Evolutionary conservation across 1,140 invertebrate species (phyloP), one percentile per base, ranked within the genome.

Genomic region (Bemisia tabaci): DNA sequence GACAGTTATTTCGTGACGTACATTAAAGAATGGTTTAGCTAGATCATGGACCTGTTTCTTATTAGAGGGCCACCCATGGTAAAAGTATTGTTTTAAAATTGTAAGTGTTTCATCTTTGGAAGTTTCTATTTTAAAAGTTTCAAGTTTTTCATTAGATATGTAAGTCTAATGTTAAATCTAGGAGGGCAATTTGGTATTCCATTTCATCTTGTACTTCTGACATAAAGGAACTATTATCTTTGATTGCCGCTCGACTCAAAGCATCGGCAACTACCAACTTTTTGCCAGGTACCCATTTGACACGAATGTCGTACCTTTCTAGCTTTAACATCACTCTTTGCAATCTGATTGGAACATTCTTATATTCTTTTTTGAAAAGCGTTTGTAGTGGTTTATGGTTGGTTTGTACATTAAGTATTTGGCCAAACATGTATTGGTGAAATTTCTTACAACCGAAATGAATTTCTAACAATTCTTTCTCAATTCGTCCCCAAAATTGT

Each of bases 401-500:
- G 5, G 77, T 74, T 39, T 73, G 72, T 22, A 72, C 63, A 63
- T 81, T 68, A 24, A 74, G 81, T 79, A 0, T 75, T 79, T 70
- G 79, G 72, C 1, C 78, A 72, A 9, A 75, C 66, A 9, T 68
- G 62, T 25, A 66, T 69, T 64, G 70, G 70, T 25, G 74, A 72
- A 71, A 72, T 73, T 5, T 76, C 62, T 70, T 74, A 77, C 64
- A 76, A 71, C 48, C 73, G 71, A 70, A 75, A 76, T 59, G 64
- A 70, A 59, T 66, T 72, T 67, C 68, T 74, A 65, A 61, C 74
- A 71, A 74, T 77, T 25, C 73, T 68, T 26, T 81, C 75, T 5
- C 74, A 76, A 1, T 79, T 71, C 11, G 74, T 67, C 70, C 81
- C 78, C 62, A 78, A 79, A 68, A 81, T 78, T 23, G 79, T 80